phyloP scores from a whole-genome alignment of 2,797 vertebrate genomes.

The Chaetodon trifasciatus region DNA sequence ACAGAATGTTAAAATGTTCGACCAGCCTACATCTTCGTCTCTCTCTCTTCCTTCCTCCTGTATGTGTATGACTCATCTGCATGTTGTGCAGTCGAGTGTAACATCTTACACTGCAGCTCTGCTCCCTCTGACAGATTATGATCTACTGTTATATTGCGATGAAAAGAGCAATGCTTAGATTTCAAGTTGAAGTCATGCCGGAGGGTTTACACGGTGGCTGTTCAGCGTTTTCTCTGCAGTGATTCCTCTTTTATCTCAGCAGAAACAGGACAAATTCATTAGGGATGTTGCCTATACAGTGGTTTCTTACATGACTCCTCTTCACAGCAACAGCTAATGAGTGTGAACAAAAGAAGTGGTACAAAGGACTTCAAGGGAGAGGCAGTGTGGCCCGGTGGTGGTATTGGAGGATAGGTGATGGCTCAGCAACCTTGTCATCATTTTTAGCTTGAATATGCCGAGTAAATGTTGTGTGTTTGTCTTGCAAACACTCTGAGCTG shows the following conservation, averaged over 20 bases:
- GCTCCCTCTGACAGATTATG: constrained; percentile 69
- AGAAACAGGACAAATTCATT: constrained; percentile 66
- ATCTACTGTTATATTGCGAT: constrained; percentile 67
- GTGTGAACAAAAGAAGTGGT: constrained; percentile 24
- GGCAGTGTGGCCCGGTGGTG: not conserved
- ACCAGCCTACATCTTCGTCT: constrained; percentile 20
- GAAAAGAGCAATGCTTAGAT: constrained; percentile 75
- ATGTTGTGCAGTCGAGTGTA: constrained; percentile 65
- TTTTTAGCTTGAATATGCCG: not conserved
- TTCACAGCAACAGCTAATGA: constrained; percentile 46
- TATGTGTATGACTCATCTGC: constrained; percentile 52
- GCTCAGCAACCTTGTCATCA: not conserved
- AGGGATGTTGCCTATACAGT: constrained; percentile 40
- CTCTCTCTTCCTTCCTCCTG: constrained; percentile 5
- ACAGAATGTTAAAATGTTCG: constrained; percentile 30
- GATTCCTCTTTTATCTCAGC: constrained; percentile 67
- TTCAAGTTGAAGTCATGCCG: constrained; percentile 62
- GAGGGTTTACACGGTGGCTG: constrained; percentile 61
- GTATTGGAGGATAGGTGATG: not conserved
- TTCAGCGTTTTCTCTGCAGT: constrained; percentile 67
- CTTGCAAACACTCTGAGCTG: not conserved
- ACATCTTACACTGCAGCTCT: constrained; percentile 46
- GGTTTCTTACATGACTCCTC: constrained; percentile 30
- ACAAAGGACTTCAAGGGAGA: not conserved
- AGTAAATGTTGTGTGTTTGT: not conserved